Percentiles rank a stretch among this genome's conserved stretches.
Conservation (phyloP, 37 sponge, comb jelly and placozoan genomes). For the Halichondria panicea region DNA sequence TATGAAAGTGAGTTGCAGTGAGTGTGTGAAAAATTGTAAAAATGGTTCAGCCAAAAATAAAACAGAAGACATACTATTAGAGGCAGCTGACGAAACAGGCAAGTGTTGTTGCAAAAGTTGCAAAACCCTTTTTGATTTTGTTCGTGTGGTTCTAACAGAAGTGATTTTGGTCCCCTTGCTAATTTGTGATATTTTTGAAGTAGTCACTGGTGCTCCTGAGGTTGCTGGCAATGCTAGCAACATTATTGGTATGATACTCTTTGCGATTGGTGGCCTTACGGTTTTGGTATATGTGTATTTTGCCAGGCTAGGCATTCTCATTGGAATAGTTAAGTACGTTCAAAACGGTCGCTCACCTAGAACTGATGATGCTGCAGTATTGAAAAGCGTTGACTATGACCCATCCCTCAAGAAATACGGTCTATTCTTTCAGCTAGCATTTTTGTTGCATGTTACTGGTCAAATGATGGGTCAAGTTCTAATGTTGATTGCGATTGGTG, state of each 20-base stretch:
- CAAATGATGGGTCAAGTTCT: slow-evolving; percentile 9
- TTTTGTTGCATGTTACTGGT: slow-evolving; percentile 7
- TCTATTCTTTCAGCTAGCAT: neutral
- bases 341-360: neutral
- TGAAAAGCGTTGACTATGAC: too few species aligned
- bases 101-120: too few species aligned
- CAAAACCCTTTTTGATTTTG: too few species aligned
- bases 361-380: neutral
- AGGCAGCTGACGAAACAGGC: too few species aligned
- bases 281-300: slow-evolving; percentile 7
- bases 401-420: too few species aligned
- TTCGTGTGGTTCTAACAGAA: slow-evolving; percentile 1
- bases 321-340: neutral
- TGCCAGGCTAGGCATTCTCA: neutral
- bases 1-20: too few species aligned
- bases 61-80: too few species aligned
- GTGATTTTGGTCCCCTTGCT: neutral
- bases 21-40: too few species aligned
- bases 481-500: slow-evolving; percentile 7
- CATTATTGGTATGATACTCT: neutral
- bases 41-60: too few species aligned
- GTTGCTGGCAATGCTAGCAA: neutral
- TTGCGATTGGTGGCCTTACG: neutral
- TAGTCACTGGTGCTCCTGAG: neutral
- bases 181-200: neutral